Conservation (phyloP, 2,113 vertebrate species). For the Brienomyrus brachyistius region DNA sequence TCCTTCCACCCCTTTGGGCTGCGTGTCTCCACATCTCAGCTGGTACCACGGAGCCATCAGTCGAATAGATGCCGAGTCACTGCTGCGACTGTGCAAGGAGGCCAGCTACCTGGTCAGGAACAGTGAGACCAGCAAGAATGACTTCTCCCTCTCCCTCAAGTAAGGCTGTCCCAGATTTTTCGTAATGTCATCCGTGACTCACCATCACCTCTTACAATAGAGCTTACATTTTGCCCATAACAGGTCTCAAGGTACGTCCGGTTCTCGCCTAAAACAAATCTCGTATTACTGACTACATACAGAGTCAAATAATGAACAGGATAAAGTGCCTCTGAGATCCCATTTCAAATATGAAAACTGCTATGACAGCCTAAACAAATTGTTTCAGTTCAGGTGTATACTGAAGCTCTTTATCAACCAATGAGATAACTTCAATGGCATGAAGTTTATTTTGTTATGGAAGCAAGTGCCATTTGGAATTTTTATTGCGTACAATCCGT, state of each 20-base stretch:
- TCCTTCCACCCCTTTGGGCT: neutral
- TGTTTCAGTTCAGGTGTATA: neutral
- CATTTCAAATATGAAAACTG: neutral
- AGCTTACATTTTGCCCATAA: neutral
- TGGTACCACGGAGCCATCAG: conserved; percentile 98
- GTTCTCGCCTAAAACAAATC: neutral
- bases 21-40: conserved; percentile 49
- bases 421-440: neutral
- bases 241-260: neutral
- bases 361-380: neutral
- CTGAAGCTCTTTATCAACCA: neutral
- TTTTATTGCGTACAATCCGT: neutral
- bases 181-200: neutral
- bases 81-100: conserved; percentile 91
- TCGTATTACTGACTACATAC: neutral
- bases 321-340: neutral
- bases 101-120: conserved; percentile 97
- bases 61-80: conserved; percentile 84
- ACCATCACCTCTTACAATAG: neutral
- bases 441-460: neutral
- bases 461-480: neutral
- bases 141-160: conserved; percentile 97
- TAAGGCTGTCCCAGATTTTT: conserved; percentile 57
- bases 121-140: conserved; percentile 97
- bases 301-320: neutral